Evolutionary conservation across 2,888 invertebrate species (phyloP).

Genomic region (Ophraella communa): DNA sequence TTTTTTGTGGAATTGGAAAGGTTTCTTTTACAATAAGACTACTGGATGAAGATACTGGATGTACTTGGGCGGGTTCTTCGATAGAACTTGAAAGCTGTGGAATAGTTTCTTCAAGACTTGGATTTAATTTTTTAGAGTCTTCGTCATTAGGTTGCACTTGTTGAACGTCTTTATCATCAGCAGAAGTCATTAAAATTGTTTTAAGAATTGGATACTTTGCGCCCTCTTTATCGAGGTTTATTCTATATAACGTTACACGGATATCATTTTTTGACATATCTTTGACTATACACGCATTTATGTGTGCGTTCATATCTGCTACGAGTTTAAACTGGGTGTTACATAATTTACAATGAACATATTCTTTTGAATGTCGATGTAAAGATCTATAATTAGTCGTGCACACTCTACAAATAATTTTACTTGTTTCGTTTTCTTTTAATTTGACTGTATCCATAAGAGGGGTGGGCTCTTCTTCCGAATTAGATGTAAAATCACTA

Average conservation of each 20-base stretch:
- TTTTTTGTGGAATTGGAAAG: too few species aligned
- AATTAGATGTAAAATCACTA: neutral
- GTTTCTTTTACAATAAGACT: too few species aligned
- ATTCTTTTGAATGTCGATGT: neutral
- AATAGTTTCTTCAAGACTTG: too few species aligned
- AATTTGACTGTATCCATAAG: slow-evolving; percentile 9
- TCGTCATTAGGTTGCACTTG: too few species aligned
- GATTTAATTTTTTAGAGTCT: too few species aligned
- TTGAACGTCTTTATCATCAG: too few species aligned
- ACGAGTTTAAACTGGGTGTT: neutral
- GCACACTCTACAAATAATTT: too few species aligned
- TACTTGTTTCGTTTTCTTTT: neutral
- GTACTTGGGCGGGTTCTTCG: too few species aligned
- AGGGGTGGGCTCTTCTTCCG: neutral
- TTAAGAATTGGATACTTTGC: neutral
- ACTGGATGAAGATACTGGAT: too few species aligned
- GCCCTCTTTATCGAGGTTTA: neutral
- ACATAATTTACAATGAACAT: neutral
- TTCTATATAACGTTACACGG: neutral
- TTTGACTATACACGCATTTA: neutral
- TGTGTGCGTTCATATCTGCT: slow-evolving; percentile 6
- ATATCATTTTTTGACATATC: neutral
- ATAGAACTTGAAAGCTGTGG: too few species aligned
- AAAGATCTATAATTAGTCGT: too few species aligned
- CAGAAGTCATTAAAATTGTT: too few species aligned